Percentiles rank a stretch among this genome's conserved stretches.
phyloP scores from a whole-genome alignment of 2,113 vertebrate species.

The Sprattus sprattus region DNA sequence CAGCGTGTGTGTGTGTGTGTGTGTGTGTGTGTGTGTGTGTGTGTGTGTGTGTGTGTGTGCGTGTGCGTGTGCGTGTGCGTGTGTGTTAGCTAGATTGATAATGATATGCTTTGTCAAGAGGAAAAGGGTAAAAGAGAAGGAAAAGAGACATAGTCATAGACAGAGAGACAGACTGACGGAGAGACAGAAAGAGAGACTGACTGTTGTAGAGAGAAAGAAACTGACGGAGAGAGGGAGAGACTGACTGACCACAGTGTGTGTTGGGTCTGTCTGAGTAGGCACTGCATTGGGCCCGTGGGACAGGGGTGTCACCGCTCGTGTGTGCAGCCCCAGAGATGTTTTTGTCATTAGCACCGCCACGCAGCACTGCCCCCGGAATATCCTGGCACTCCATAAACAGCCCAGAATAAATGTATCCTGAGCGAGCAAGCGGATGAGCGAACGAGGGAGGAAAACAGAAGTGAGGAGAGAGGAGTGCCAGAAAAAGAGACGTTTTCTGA shows the following conservation, averaged over 20 bases:
- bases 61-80: no score
- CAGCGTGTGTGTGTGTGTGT: no score
- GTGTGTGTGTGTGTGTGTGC: no score
- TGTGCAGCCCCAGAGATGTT: no score
- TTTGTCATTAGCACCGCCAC: slow-evolving; percentile 25
- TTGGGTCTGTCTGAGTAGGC: background rate
- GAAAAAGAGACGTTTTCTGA: slow-evolving; percentile 28
- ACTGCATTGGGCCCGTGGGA: background rate
- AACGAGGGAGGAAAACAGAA: background rate
- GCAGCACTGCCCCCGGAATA: slow-evolving; percentile 6
- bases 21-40: no score
- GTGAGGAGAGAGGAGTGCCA: background rate
- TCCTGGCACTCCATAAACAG: slow-evolving; percentile 37
- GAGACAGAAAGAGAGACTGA: background rate
- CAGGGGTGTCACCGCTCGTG: no score
- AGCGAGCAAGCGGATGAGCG: background rate
- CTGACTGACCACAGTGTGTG: background rate
- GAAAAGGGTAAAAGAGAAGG: background rate
- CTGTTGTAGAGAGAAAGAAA: no score
- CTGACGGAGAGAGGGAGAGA: background rate
- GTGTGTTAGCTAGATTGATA: no score
- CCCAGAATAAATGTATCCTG: slow-evolving; percentile 40
- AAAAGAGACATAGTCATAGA: background rate
- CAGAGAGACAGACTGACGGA: no score
- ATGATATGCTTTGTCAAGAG: no score